Percentiles rank a stretch among this genome's conserved stretches.
Conservation (phyloP, 2,113 vertebrate species). For the Spilogale gracilis region DNA sequence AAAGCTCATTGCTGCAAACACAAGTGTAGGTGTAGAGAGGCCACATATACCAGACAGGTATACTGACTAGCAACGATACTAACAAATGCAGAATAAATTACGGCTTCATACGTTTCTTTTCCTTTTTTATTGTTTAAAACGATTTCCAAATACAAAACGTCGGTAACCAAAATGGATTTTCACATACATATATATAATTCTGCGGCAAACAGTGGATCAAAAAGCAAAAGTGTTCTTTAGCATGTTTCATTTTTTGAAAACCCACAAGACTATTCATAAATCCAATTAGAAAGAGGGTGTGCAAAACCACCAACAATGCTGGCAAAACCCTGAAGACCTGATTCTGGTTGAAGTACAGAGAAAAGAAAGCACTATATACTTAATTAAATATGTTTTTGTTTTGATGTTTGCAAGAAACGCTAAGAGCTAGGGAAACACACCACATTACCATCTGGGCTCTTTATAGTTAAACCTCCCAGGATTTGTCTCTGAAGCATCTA, state of each 20-base stretch:
- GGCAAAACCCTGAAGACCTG: slow-evolving; percentile 51
- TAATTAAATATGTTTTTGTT: not conserved
- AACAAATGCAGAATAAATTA: slow-evolving; percentile 78
- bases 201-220: slow-evolving; percentile 57
- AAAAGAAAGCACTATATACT: slow-evolving; percentile 49
- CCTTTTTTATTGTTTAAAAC: slow-evolving; percentile 72
- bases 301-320: slow-evolving; percentile 54
- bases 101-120: slow-evolving; percentile 71
- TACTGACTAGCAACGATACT: slow-evolving; percentile 1
- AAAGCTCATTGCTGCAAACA: slow-evolving; percentile 82
- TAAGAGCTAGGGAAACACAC: slow-evolving; percentile 4
- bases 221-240: slow-evolving; percentile 58
- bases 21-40: slow-evolving; percentile 53
- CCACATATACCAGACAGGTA: slow-evolving; percentile 52
- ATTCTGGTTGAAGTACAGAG: slow-evolving; percentile 60
- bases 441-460: not conserved
- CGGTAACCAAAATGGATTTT: slow-evolving; percentile 62
- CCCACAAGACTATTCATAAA: slow-evolving; percentile 50
- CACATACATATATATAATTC: not conserved
- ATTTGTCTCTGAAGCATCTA: not conserved
- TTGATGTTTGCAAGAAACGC: slow-evolving; percentile 37
- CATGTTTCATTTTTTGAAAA: slow-evolving; percentile 66
- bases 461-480: not conserved
- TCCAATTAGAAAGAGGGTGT: slow-evolving; percentile 59
- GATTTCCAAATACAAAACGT: slow-evolving; percentile 67